Evolutionary conservation across 1,140 invertebrate species (phyloP).

Genomic region (Drosophila persimilis): DNA sequence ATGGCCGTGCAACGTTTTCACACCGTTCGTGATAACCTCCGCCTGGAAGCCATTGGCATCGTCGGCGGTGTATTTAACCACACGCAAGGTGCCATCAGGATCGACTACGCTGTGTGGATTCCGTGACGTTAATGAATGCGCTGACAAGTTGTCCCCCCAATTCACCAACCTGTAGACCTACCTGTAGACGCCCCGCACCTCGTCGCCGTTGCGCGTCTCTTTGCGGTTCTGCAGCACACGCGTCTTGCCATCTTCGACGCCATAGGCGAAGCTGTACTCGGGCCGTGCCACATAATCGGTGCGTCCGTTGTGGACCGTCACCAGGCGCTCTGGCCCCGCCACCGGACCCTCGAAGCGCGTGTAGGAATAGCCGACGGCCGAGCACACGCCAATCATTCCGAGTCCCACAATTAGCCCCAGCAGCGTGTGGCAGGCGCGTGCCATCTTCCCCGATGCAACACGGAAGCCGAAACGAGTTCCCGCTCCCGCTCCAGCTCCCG

Average conservation of each 20-base stretch:
- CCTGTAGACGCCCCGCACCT: slow-evolving; percentile 88
- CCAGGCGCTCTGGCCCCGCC: slow-evolving; percentile 85
- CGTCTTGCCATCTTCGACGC: slow-evolving; percentile 87
- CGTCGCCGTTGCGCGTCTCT: slow-evolving; percentile 88
- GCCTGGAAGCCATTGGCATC: slow-evolving; percentile 85
- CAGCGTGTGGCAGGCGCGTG: slow-evolving; percentile 45
- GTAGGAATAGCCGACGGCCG: slow-evolving; percentile 86
- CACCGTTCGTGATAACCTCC: slow-evolving; percentile 79
- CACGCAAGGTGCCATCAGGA: slow-evolving; percentile 84
- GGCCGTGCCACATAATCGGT: slow-evolving; percentile 87
- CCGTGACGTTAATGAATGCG: slow-evolving; percentile 50
- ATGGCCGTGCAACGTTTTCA: slow-evolving; percentile 71
- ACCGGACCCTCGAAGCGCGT: slow-evolving; percentile 87
- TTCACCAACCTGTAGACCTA: slow-evolving; percentile 39
- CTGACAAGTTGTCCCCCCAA: slow-evolving; percentile 38
- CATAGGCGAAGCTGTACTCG: slow-evolving; percentile 88
- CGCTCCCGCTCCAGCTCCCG: slow-evolving; percentile 6
- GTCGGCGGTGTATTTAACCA: slow-evolving; percentile 84
- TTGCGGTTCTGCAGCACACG: slow-evolving; percentile 88
- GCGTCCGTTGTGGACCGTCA: slow-evolving; percentile 84
- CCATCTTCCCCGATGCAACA: slow-evolving; percentile 44
- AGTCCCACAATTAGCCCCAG: slow-evolving; percentile 49
- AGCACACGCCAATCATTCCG: slow-evolving; percentile 57
- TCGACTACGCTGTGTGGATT: slow-evolving; percentile 81
- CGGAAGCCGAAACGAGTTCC: slow-evolving; percentile 62